Base-by-base conservation (phyloP, 2,797 vertebrate species). In the Antennarius maculatus region DNA sequence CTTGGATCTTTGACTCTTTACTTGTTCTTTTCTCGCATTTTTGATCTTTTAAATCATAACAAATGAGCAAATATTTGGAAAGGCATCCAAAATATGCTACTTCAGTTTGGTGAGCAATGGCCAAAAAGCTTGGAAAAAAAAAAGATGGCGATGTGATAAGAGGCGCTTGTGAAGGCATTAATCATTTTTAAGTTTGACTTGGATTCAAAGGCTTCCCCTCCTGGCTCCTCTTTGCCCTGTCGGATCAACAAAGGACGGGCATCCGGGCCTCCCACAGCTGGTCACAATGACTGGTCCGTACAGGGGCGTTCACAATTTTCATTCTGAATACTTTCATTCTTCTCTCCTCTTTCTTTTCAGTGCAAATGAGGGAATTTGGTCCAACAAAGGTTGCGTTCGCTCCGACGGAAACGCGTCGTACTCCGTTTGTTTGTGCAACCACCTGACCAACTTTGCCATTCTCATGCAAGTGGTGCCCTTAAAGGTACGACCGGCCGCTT, bases 401-500 rank as follows among this genome's bases (percentile, higher is more conserved):
- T 79, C 90, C 0, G 92, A 89, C 0, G 96, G 97, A 23, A 95
- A 97, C 91, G 87, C 95, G 76, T 94, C 92, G 16, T 90, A 95
- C 87, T 98, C 97, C 0, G 71, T 96, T 75, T 99, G 98, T 76
- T 91, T 90, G 71, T 99, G 98, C 77, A 96, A 96, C 42, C 98
- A 99, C 88, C 96, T 99, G 80, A 99, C 98, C 81, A 99, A 97
- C 94, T 99, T 99, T 0, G 98, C 98, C 87, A 96, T 99, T 70
- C 94, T 99, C 9, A 99, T 99, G 98, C 98, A 99, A 88, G 96
- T 99, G 75, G 96, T 98, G 29, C 96, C 97, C 0, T 78, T 99
- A 59, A 84, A 97, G 97, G 98, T 99, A 91, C 90, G 93, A 12
- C 13, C 4, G 55, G 37, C 41, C 41, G 16, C 39, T 59, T 1